phyloP scores from a whole-genome alignment of 2,797 vertebrate species.

The Scleropages formosus region DNA sequence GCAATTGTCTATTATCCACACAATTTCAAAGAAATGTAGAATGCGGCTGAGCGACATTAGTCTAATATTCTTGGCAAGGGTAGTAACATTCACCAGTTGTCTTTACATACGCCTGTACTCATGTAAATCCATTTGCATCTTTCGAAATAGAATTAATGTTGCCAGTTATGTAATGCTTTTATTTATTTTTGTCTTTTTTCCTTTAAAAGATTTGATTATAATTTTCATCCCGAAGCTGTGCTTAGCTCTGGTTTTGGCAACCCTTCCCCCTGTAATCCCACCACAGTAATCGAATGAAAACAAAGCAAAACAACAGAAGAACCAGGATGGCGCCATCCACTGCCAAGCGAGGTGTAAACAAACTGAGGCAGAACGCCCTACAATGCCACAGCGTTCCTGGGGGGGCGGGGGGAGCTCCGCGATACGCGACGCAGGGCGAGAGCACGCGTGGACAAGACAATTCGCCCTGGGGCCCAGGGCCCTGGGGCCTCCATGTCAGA shows the following conservation, averaged over 20 bases:
- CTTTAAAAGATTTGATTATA: slow-evolving; percentile 24
- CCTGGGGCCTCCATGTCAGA: slow-evolving; percentile 74
- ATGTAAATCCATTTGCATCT: slow-evolving; percentile 29
- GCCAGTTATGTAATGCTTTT: slow-evolving; percentile 31
- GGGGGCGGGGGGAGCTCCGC: background rate
- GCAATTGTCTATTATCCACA: slow-evolving; percentile 24
- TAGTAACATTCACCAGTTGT: background rate
- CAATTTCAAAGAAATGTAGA: slow-evolving; percentile 23
- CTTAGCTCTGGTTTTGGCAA: slow-evolving; percentile 36
- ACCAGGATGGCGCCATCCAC: slow-evolving; percentile 40
- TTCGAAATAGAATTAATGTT: slow-evolving; percentile 25
- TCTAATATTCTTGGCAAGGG: slow-evolving; percentile 18
- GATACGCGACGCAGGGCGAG: background rate
- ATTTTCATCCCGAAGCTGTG: slow-evolving; percentile 40
- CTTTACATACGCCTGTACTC: background rate
- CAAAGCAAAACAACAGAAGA: slow-evolving; percentile 26
- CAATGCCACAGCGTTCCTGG: slow-evolving; percentile 44
- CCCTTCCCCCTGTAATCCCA: slow-evolving; percentile 44
- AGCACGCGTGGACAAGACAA: slow-evolving; percentile 52
- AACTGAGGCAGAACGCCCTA: slow-evolving; percentile 52
- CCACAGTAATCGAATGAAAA: slow-evolving; percentile 33
- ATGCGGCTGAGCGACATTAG: slow-evolving; percentile 24
- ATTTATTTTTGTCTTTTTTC: slow-evolving; percentile 6
- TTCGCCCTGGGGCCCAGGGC: slow-evolving; percentile 71
- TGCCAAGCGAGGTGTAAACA: slow-evolving; percentile 50